These are phyloP conservation scores for Tipula helvola DNA, from an alignment of 2,888 invertebrate genomes.

Conservation along the genomic window DNA sequence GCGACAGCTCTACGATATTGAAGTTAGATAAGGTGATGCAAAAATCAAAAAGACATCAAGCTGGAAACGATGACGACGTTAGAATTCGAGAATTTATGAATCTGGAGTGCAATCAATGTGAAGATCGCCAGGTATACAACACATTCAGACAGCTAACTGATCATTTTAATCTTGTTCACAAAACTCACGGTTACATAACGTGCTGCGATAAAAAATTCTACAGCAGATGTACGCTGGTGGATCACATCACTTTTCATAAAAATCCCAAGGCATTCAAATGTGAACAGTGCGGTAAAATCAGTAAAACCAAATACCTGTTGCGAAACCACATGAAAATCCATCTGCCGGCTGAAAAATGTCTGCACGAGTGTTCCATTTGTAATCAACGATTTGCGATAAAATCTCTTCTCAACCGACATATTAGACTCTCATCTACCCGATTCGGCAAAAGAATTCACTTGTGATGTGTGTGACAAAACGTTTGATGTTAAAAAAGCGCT, in stretches of 20 bases:
- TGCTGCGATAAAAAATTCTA: slow-evolving; percentile 18
- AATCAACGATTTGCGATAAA: slow-evolving; percentile 17
- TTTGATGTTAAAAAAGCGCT: slow-evolving; percentile 16
- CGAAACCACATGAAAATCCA: slow-evolving; percentile 18
- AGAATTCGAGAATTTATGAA: neutral
- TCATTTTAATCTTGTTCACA: slow-evolving; percentile 16
- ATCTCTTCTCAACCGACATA: slow-evolving; percentile 17
- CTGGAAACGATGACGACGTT: neutral
- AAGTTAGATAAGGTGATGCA: neutral
- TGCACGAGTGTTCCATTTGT: slow-evolving; percentile 16
- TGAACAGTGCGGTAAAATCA: slow-evolving; percentile 14
- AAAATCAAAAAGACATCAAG: neutral
- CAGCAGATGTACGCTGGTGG: slow-evolving; percentile 16
- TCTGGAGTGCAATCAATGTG: neutral
- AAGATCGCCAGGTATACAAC: neutral
- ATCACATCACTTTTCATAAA: slow-evolving; percentile 17
- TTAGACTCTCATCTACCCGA: slow-evolving; percentile 16
- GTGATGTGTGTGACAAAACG: slow-evolving; percentile 18
- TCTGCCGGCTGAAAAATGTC: slow-evolving; percentile 15
- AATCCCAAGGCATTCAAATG: slow-evolving; percentile 17
- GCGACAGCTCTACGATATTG: neutral
- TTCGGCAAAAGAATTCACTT: slow-evolving; percentile 16
- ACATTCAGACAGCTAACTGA: slow-evolving; percentile 17
- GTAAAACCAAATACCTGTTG: slow-evolving; percentile 17
- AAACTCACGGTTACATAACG: slow-evolving; percentile 15